These are phyloP conservation scores for Gibbula magus DNA, from an alignment of 2,888 invertebrate genomes.

Conservation along the genomic window DNA sequence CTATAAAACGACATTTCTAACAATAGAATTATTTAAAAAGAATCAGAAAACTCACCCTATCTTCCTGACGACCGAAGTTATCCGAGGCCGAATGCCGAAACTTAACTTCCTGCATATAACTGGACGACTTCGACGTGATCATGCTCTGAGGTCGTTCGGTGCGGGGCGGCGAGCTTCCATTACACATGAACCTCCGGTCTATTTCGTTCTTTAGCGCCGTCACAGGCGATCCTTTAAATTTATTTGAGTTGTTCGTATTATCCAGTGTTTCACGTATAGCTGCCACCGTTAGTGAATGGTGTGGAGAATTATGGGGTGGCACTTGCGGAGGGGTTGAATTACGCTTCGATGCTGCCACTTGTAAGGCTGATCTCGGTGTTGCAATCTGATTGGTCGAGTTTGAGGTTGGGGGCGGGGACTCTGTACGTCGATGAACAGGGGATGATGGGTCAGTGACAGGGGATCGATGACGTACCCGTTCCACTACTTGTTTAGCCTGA, in stretches of 20 bases:
- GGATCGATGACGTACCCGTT: conserved; percentile 56
- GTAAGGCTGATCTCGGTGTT: conserved; percentile 27
- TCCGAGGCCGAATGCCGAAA: not conserved
- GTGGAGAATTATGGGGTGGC: conserved; percentile 43
- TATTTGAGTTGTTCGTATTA: conserved; percentile 49
- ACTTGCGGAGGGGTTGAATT: conserved; percentile 55
- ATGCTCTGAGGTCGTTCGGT: not conserved
- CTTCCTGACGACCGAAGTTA: conserved; percentile 29
- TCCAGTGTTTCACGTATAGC: conserved; percentile 60
- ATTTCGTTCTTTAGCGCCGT: conserved; percentile 73
- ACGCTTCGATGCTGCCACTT: conserved; percentile 46
- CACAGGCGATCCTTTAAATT: conserved; percentile 71
- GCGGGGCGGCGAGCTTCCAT: conserved; percentile 31
- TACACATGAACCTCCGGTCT: conserved; percentile 62
- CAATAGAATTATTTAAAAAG: not conserved
- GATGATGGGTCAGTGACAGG: conserved; percentile 29
- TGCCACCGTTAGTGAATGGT: conserved; percentile 55
- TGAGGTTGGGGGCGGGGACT: conserved; percentile 1
- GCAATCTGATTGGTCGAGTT: not conserved
- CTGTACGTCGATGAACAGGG: not conserved
- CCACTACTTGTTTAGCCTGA: conserved; percentile 70
- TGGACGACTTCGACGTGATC: not conserved
- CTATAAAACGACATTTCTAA: not conserved
- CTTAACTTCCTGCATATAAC: not conserved
- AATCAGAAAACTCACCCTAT: conserved; percentile 38